Base-by-base conservation (phyloP, 2,888 invertebrate genomes). In the Caenorhabditis afra region DNA sequence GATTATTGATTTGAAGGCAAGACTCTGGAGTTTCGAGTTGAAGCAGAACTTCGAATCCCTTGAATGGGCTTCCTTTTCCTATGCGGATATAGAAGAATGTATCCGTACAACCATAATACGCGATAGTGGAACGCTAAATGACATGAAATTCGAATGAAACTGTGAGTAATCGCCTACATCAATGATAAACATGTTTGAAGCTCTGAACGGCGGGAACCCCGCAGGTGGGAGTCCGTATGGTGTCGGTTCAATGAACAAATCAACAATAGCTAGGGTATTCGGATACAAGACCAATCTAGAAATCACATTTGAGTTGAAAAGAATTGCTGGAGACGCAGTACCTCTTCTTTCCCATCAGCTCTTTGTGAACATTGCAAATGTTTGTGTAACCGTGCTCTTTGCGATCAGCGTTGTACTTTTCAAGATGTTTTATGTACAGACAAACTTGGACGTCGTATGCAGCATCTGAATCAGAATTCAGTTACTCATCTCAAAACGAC, bases 271-370 rank as follows among this genome's bases (percentile, higher is more conserved):
- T 22, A 88, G 83, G 3, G 86, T 82, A 53, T 88, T 86, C 10
- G 87, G 80, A 67, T 87, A 88, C 53, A 88, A 83, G 50, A 88
- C 87, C 4, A 88, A 65, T 47, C 88, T 84, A 59, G 47, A 78
- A 45, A 18, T n/a, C 4, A 20, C 7, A 2, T 35, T 41, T 22
- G 18, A 1, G 23, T 41, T 1, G 14, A n/a, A 10, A 39, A 14
- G 22, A 0, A 8, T 35, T 22, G 1, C n/a, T 8, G 11, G 5
- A 14, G 8, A 1, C n/a, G 11, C 11, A 18, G 5, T 52, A 79
- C 79, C 79, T 52, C 52, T 73, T 80, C 41, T 55, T 65, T 23
- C 80, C 80, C 4, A 18, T 1, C 0, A 80, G 3, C 12, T 65
- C 67, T 11, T 47, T 58, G n/a, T 53, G 61, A 20, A 52, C 49